Evolutionary conservation across 2,888 invertebrate species (phyloP), one percentile per base, ranked within the genome.

Genomic region (Gari tellinella): DNA sequence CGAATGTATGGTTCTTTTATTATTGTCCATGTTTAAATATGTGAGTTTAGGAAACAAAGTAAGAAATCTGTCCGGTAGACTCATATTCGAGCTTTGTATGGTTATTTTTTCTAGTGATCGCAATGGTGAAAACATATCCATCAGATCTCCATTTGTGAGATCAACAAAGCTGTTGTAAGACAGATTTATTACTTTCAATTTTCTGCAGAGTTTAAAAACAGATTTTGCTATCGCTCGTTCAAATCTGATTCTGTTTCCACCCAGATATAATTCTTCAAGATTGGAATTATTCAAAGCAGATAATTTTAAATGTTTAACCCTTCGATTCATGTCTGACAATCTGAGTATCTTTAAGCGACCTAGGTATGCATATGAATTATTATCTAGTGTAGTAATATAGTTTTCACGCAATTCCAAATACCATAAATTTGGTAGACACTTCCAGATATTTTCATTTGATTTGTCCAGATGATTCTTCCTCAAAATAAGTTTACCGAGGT

Each of bases 301-400:
- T 25, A n/a, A 15, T 21, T 62, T 15, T 8, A 68, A 23, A n/a
- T n/a, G n/a, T 19, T 15, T 31, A 5, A 51, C n/a, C 21, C 43
- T 43, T 2, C 26, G 21, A 7, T 41, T 40, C 41, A 68, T 48
- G 25, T 68, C 23, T 7, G 26, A 31, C 4, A 68, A 2, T 0
- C 49, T n/a, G 3, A 68, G 62, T 5, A 21, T 31, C 38, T 43
- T 26, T 4, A 68, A 19, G 8, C 19, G 49, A n/a, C 12, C 21
- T n/a, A 68, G 37, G 10, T 51, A 41, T 8, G 51, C 23, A 25
- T 62, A 68, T 7, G 57, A 62, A 19, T 73, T 70, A 21, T 57
- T 55, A 31, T 31, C 5, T 31, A 31, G 4, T 31, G 10, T 10
- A 4, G 5, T 31, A 10, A 31, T 10, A 31, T 7, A 4, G 31